Evolutionary conservation across 1,140 invertebrate species (phyloP), one percentile per base, ranked within the genome.

Genomic region (Apis florea): DNA sequence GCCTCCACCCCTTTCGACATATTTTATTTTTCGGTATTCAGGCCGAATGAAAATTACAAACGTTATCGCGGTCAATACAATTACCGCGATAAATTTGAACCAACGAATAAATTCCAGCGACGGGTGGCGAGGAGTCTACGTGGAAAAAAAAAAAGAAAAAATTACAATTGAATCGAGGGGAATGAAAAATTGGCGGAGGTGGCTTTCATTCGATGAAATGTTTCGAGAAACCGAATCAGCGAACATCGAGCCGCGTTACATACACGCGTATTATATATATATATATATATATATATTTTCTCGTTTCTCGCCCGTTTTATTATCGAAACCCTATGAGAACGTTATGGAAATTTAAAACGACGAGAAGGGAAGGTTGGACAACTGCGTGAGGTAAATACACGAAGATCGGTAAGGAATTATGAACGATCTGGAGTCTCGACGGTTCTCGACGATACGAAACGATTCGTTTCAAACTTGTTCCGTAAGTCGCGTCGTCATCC

Each of bases 181-280:
- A n/a, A 69, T 69, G 67, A 69, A 69, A 69, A 69, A 69, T 69
- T 69, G 40, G 47, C 47, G n/a, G 15, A 17, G 21, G n/a, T 40
- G 21, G 67, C 10, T 31, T 24, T 9, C 12, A 17, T 13, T 17
- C 66, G 21, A 51, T 68, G 47, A 68, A 51, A 68, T 17, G 40
- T 68, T 68, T 68, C 67, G n/a, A 53, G n/a, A 12, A 69, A 51
- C n/a, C 47, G 67, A 69, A 69, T 69, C 67, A 51, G 67, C n/a
- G 53, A n/a, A 21, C 21, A 9, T 0, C 26, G n/a, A 61, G n/a
- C 17, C 53, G 54, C 9, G 19, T 58, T 71, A 31, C 61, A 58
- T 40, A 40, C 6, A 40, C 31, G 31, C 31, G 31, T 40, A 40
- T 40, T 40, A n/a, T 40, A n/a, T 40, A 40, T 40, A 40, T 40